A percentile compares a stretch with the other conserved stretches of the same genome.
Conservation (phyloP, 1,140 invertebrate genomes). For the Rhynchophorus ferrugineus region DNA sequence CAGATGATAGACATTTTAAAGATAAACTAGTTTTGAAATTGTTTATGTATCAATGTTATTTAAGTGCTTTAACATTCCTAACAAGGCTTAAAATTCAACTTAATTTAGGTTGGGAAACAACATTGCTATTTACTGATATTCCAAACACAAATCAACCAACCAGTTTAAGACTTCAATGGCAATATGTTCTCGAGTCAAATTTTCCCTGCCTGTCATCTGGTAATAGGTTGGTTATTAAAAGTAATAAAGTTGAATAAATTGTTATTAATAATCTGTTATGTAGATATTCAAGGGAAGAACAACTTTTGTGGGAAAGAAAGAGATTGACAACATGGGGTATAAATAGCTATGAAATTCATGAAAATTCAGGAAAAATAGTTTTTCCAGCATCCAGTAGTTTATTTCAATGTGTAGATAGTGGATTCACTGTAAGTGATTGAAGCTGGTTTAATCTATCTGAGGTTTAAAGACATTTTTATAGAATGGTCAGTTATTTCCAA, state of each 20-base stretch:
- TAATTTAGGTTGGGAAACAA: constrained; percentile 63
- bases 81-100: background rate
- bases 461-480: no score
- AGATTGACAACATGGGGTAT: constrained; percentile 87
- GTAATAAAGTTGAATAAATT: background rate
- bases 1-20: background rate
- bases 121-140: constrained; percentile 78
- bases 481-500: constrained; percentile 61
- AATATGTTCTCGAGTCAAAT: constrained; percentile 62
- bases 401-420: constrained; percentile 69
- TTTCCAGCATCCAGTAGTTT: constrained; percentile 84
- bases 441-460: background rate
- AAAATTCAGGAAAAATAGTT: constrained; percentile 71
- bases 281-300: constrained; percentile 71
- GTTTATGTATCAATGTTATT: background rate
- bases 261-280: background rate
- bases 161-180: constrained; percentile 54
- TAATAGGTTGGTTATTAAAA: constrained; percentile 38
- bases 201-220: constrained; percentile 53
- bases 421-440: constrained; percentile 51
- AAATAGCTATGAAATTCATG: constrained; percentile 84
- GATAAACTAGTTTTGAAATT: background rate
- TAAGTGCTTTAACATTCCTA: no score
- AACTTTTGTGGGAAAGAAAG: constrained; percentile 84
- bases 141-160: constrained; percentile 47